phyloP scores from a whole-genome alignment of 2,797 vertebrate species.

The Varecia variegata region DNA sequence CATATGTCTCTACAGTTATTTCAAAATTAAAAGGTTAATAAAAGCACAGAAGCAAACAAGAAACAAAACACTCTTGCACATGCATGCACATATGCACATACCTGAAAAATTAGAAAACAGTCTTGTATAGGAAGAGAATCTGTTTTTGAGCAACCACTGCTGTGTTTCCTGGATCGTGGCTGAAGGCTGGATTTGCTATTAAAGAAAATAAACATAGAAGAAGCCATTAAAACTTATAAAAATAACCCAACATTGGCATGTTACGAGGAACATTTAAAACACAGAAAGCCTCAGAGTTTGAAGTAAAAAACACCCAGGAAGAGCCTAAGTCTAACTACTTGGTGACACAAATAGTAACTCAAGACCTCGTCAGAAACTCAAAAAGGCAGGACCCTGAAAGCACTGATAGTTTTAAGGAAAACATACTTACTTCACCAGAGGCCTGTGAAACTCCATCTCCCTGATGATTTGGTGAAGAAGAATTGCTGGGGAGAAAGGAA shows the following conservation, averaged over 20 bases:
- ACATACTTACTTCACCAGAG: conserved; percentile 89
- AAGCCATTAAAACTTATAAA: neutral
- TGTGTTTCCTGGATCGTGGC: conserved; percentile 94
- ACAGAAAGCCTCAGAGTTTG: neutral
- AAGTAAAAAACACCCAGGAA: neutral
- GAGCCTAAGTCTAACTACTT: neutral
- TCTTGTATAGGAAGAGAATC: conserved; percentile 92
- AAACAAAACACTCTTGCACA: neutral
- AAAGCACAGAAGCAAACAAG: neutral
- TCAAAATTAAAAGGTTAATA: neutral
- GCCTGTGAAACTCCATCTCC: conserved; percentile 89
- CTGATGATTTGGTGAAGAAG: conserved; percentile 97
- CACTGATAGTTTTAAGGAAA: neutral
- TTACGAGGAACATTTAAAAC: neutral
- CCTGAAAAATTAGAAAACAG: conserved; percentile 98
- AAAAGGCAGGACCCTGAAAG: neutral
- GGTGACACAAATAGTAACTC: neutral
- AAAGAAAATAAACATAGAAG: conserved; percentile 24
- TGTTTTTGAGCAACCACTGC: conserved; percentile 94
- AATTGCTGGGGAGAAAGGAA: conserved; percentile 86
- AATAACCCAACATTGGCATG: neutral
- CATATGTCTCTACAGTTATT: neutral
- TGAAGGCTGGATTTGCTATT: conserved; percentile 92
- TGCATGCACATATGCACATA: conserved; percentile 51
- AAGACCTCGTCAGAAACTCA: neutral